These are phyloP conservation scores for Crotophaga sulcirostris DNA, from an alignment of 2,113 vertebrate species.

Conservation along the genomic window DNA sequence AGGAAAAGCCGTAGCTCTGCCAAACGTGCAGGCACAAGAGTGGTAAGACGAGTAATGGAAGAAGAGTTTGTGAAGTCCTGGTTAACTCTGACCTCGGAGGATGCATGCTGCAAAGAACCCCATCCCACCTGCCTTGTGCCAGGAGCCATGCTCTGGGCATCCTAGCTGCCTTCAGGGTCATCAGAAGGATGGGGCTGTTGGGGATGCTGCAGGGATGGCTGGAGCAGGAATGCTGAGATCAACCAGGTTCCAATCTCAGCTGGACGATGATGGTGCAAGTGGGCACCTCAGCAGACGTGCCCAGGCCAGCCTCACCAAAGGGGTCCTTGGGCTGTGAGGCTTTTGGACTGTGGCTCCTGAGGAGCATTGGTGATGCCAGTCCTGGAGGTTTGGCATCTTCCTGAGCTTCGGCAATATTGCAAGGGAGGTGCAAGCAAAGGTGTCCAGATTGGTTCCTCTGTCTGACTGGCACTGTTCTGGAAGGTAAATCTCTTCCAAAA, in stretches of 20 bases:
- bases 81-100: background rate
- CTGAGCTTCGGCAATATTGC: background rate
- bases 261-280: rapidly evolving
- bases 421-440: background rate
- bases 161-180: rapidly evolving
- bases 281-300: background rate
- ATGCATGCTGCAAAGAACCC: background rate
- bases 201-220: background rate
- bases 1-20: background rate
- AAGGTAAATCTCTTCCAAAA: background rate
- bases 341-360: rapidly evolving
- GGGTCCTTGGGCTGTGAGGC: too few species aligned
- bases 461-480: background rate
- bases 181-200: background rate
- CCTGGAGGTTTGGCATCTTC: background rate
- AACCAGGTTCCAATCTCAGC: background rate
- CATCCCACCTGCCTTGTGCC: background rate
- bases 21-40: background rate
- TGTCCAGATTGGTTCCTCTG: background rate
- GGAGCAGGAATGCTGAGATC: background rate
- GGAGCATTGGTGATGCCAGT: background rate
- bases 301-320: background rate
- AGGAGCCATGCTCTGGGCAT: rapidly evolving
- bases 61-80: background rate
- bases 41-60: background rate